phyloP scores from a whole-genome alignment of 2,113 vertebrate species.

The Erythrocercus mccallii region DNA sequence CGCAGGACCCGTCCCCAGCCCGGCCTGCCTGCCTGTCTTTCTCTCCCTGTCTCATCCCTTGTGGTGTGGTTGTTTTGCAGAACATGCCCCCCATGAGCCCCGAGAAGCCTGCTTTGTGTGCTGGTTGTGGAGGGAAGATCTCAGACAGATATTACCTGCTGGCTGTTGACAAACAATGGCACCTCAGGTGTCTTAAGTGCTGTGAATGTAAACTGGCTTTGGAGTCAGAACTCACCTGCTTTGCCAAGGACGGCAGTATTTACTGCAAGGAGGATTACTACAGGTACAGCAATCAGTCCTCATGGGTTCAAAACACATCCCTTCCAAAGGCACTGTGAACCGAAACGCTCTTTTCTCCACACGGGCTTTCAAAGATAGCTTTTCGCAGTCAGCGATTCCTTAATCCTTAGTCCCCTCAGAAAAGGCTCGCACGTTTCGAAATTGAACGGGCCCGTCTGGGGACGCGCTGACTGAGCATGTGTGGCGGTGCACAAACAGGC shows the following conservation, averaged over 20 bases:
- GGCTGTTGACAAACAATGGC: conserved; percentile 99
- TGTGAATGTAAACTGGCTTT: conserved; percentile 99
- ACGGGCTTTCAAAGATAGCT: background rate
- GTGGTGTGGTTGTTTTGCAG: conserved; percentile 74
- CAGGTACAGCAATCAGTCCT: conserved; percentile 80
- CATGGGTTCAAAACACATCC: background rate
- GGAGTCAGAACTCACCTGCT: conserved; percentile 98
- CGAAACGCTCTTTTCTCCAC: background rate
- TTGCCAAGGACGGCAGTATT: conserved; percentile 99
- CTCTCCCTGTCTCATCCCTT: conserved; percentile 11
- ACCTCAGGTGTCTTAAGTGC: conserved; percentile 97
- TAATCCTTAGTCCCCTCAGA: background rate
- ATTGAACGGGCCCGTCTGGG: background rate
- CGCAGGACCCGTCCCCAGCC: background rate
- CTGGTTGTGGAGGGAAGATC: conserved; percentile 97
- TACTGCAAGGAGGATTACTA: conserved; percentile 99
- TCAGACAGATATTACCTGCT: conserved; percentile 98
- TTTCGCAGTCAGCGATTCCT: background rate
- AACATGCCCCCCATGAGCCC: conserved; percentile 93
- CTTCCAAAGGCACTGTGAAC: background rate
- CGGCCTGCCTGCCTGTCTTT: background rate
- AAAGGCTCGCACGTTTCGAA: background rate
- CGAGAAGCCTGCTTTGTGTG: conserved; percentile 97
- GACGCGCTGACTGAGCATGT: background rate
- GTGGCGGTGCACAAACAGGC: background rate